Conservation (phyloP, 2,888 invertebrate species). For the Lepidocyrtinus sp. region DNA sequence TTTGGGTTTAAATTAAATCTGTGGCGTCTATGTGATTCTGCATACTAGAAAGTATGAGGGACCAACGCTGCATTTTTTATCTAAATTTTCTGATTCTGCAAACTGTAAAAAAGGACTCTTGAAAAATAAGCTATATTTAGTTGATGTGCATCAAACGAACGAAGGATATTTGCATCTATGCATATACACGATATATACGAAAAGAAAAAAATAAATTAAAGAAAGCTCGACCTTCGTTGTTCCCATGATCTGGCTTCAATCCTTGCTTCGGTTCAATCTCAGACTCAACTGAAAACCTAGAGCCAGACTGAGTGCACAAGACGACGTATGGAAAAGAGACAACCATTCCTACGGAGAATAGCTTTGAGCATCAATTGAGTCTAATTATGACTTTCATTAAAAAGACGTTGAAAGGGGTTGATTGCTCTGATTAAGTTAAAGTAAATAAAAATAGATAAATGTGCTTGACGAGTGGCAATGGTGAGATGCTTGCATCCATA, state of each 20-base stretch:
- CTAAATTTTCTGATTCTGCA: background rate
- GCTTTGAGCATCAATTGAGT: slow-evolving; percentile 55
- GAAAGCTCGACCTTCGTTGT: slow-evolving; percentile 56
- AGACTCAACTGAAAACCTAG: slow-evolving; percentile 26
- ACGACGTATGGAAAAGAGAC: background rate
- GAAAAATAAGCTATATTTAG: slow-evolving; percentile 55
- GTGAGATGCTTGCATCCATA: too few relatives aligned
- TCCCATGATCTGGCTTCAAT: slow-evolving; percentile 58
- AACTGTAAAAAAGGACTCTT: slow-evolving; percentile 31
- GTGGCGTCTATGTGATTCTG: background rate
- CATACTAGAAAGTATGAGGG: background rate
- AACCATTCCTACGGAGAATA: slow-evolving; percentile 40
- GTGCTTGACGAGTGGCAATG: background rate
- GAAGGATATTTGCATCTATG: slow-evolving; percentile 19
- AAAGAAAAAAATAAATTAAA: slow-evolving; percentile 6
- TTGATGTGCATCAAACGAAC: slow-evolving; percentile 32
- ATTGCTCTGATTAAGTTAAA: slow-evolving; percentile 47
- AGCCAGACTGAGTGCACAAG: background rate
- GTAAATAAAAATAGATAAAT: slow-evolving; percentile 37
- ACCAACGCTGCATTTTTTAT: background rate
- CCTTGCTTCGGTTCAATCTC: slow-evolving; percentile 52
- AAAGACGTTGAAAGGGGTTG: slow-evolving; percentile 32
- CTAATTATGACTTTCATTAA: slow-evolving; percentile 56
- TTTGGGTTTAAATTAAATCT: background rate
- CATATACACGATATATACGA: background rate